These are phyloP conservation scores for Panonychus citri DNA, from an alignment of 1,140 invertebrate species.

Conservation along the genomic window DNA sequence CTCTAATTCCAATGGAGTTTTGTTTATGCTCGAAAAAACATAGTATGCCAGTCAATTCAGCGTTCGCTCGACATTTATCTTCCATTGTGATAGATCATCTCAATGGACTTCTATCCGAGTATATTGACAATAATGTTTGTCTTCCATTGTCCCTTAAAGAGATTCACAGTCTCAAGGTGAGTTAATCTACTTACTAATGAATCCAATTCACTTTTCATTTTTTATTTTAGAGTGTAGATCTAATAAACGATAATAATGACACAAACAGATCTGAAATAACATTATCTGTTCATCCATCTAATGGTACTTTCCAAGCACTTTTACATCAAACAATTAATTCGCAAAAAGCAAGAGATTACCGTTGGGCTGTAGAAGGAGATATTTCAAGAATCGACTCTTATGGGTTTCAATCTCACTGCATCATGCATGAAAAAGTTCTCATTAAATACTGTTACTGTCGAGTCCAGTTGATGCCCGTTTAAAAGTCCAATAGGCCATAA, in stretches of 20 bases:
- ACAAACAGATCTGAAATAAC: not conserved
- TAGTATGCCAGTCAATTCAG: not conserved
- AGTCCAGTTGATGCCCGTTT: no score
- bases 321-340: not conserved
- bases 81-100: not conserved
- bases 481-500: no score
- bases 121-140: no score
- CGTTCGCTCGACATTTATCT: not conserved
- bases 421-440: not conserved
- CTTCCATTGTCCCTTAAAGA: not conserved
- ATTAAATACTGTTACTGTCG: not conserved
- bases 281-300: not conserved
- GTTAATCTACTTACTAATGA: not conserved
- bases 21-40: slow-evolving; percentile 3
- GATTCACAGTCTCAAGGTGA: not conserved
- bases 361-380: not conserved
- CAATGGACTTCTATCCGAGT: not conserved
- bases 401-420: not conserved
- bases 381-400: not conserved
- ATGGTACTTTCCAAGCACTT: not conserved
- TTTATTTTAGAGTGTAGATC: not conserved
- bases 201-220: not conserved
- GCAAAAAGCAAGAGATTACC: no score
- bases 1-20: slow-evolving; percentile 4
- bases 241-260: not conserved